Evolutionary conservation across 2,888 invertebrate genomes (phyloP), one percentile per base, ranked within the genome.

Genomic region (Erebia ligea): DNA sequence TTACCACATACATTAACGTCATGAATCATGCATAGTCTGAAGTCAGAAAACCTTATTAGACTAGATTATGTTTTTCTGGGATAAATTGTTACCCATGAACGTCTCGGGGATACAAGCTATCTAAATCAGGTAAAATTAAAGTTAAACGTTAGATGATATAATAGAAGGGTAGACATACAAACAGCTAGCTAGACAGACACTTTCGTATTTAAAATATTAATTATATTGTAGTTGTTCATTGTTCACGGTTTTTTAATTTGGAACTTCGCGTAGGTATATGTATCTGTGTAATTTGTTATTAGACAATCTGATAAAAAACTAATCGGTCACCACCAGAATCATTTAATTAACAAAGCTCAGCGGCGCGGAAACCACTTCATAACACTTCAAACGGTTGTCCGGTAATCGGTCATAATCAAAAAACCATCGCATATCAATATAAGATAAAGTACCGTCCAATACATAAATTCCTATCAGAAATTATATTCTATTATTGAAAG

Each of bases 401-500:
- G 85, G 87, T 83, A 81, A 89, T 92, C 89, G 82, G 79, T 92
- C 91, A 84, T 83, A 78, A 92, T 91, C 83, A 90, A 70, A 72
- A 67, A 67, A 66, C 72, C 63, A 72, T 74, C 67, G 10, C 54
- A 54, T n/a, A 50, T 50, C 15, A 50, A 15, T 15, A 6, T 5
- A 50, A n/a, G 15, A n/a, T 34, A 6, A 13, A 13, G 15, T 50
- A 50, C 50, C 50, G 34, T 34, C 34, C 34, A 6, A 34, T n/a
- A 50, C 15, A 50, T 5, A 50, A 50, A 50, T n/a, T 50, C 50
- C 15, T 6, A 15, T 15, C 13, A 15, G 6, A 15, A n/a, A 15
- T n/a, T 6, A 15, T n/a, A 50, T 50, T n/a, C 15, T 34, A 34
- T 5, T 34, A 34, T 34, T 34, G 5, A 34, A 34, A 34, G 34